A percentile compares a stretch with the other conserved stretches of the same genome.
These are phyloP conservation scores for Acestrorhynchus altus DNA, from an alignment of 2,797 vertebrate genomes.

Conservation along the genomic window DNA sequence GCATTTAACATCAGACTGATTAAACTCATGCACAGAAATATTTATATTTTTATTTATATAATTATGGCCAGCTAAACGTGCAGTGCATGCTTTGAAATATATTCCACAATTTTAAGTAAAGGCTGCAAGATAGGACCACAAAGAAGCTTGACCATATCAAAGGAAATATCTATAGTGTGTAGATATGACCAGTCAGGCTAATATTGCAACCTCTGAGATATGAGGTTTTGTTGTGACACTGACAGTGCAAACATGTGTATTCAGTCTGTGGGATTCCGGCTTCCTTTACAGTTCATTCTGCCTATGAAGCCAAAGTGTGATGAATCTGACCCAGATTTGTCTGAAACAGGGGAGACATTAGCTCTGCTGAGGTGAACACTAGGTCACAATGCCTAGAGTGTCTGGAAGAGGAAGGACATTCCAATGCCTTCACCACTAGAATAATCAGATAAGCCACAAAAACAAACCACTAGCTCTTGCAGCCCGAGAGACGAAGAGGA, in stretches of 20 bases:
- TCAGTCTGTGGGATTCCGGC: neutral
- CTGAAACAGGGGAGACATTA: neutral
- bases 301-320: neutral
- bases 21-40: too few species aligned
- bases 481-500: constrained; percentile 14
- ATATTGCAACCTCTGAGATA: too few species aligned
- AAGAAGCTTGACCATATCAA: neutral
- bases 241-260: neutral
- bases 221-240: neutral
- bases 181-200: too few species aligned
- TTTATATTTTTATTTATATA: too few species aligned
- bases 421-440: constrained; percentile 24
- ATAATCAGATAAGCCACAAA: constrained; percentile 47
- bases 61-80: too few species aligned
- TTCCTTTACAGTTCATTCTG: neutral
- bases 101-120: too few species aligned
- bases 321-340: constrained; percentile 5
- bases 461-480: constrained; percentile 15
- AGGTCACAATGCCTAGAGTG: constrained; percentile 1
- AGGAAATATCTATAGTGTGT: neutral
- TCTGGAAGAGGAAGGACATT: constrained; percentile 15
- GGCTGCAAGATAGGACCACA: too few species aligned
- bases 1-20: too few species aligned
- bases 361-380: neutral
- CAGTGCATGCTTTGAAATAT: neutral